A percentile compares a stretch with the other conserved stretches of the same genome.
phyloP scores from a whole-genome alignment of 2,113 vertebrate species.

The Phaethon lepturus region DNA sequence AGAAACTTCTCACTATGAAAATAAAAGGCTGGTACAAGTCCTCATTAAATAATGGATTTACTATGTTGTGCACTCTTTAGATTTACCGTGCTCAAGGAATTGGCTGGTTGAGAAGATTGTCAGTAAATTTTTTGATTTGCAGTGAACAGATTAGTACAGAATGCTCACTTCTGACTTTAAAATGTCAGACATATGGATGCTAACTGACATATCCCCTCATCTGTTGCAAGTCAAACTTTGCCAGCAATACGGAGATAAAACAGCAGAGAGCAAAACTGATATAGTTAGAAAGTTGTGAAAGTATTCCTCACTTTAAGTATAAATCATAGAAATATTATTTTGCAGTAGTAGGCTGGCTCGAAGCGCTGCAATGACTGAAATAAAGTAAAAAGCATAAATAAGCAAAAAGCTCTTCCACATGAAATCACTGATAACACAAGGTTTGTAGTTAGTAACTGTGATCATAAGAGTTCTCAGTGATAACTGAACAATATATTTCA shows the following conservation, averaged over 20 bases:
- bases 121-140: neutral
- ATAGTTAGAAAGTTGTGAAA: neutral
- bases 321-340: neutral
- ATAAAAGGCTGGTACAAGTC: neutral
- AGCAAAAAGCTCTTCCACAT: neutral
- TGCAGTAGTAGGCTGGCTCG: neutral
- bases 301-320: neutral
- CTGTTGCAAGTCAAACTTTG: neutral
- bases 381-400: neutral
- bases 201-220: neutral
- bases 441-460: neutral
- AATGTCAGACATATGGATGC: neutral
- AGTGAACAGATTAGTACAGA: constrained; percentile 5
- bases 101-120: neutral
- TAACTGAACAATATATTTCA: neutral
- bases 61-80: neutral
- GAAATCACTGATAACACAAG: neutral
- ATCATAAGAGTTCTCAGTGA: neutral
- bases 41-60: neutral
- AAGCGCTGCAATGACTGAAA: neutral
- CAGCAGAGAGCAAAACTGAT: neutral
- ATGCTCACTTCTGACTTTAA: constrained; percentile 33
- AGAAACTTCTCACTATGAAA: neutral
- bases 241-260: neutral
- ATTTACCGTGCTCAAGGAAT: neutral